These are phyloP conservation scores for Eledona agricola DNA, from an alignment of 2,888 invertebrate species.

Conservation along the genomic window DNA sequence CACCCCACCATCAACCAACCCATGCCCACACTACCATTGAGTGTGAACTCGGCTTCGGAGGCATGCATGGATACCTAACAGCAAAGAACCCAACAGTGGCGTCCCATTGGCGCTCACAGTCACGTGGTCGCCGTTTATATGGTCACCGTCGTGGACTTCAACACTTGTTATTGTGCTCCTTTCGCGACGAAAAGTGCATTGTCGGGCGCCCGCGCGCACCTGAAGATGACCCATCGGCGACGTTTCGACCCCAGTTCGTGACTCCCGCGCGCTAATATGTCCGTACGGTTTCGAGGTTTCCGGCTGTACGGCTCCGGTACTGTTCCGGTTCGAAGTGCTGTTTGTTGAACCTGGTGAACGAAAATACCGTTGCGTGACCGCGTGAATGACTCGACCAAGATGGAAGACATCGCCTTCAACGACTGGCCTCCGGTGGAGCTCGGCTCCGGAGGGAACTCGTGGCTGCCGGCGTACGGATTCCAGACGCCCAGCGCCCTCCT, in stretches of 20 bases:
- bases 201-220: background rate
- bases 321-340: slow-evolving; percentile 10
- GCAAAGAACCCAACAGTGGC: slow-evolving; percentile 7
- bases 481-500: slow-evolving; percentile 68
- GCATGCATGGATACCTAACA: slow-evolving; percentile 19
- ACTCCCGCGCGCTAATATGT: slow-evolving; percentile 1
- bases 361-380: slow-evolving; percentile 48
- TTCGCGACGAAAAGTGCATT: slow-evolving; percentile 5
- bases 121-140: slow-evolving; percentile 29
- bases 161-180: slow-evolving; percentile 18
- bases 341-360: slow-evolving; percentile 5
- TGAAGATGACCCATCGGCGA: slow-evolving; percentile 10
- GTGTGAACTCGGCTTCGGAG: slow-evolving; percentile 34
- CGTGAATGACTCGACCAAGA: slow-evolving; percentile 54
- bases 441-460: slow-evolving; percentile 73
- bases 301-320: slow-evolving; percentile 6
- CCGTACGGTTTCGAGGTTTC: slow-evolving; percentile 11
- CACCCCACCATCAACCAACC: slow-evolving; percentile 3
- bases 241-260: slow-evolving; percentile 1
- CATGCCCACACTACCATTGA: slow-evolving; percentile 6
- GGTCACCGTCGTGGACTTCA: slow-evolving; percentile 8
- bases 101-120: slow-evolving; percentile 23
- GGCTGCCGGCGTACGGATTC: slow-evolving; percentile 83
- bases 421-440: slow-evolving; percentile 69
- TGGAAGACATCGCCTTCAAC: slow-evolving; percentile 72